Percentiles rank a stretch among this genome's conserved stretches.
These are phyloP conservation scores for Paramuricea clavata DNA, from an alignment of 92 coral and sea anemone species.

Conservation along the genomic window DNA sequence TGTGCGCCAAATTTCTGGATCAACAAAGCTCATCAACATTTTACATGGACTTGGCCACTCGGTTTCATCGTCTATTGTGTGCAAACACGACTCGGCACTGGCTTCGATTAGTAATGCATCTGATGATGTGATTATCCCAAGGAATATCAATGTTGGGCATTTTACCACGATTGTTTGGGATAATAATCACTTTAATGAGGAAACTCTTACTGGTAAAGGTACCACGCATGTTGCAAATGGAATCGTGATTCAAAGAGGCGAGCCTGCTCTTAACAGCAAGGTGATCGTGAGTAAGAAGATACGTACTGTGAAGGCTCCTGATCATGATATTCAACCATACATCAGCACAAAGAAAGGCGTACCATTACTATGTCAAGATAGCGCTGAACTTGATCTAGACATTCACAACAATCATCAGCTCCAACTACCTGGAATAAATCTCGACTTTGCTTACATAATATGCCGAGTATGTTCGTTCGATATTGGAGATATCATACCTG, in stretches of 20 bases:
- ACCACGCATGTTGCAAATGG: neutral
- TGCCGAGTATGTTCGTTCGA: neutral
- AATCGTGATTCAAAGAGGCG: neutral
- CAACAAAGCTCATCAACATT: neutral
- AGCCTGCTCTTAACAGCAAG: neutral
- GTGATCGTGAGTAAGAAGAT: neutral
- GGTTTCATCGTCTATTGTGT: neutral
- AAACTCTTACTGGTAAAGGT: neutral
- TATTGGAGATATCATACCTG: neutral
- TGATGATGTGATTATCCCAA: neutral
- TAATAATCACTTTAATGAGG: too few species aligned
- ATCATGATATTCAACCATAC: constrained; percentile 44
- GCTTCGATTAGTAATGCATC: neutral
- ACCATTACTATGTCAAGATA: constrained; percentile 64
- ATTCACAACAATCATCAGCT: neutral
- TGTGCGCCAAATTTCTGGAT: neutral
- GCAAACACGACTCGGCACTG: neutral
- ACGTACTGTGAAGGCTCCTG: neutral
- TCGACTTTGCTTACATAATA: neutral
- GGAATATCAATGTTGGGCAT: neutral
- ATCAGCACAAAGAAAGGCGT: constrained; percentile 50
- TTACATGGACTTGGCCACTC: constrained; percentile 3
- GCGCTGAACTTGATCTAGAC: neutral
- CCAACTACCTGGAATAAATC: neutral
- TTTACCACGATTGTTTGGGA: neutral